phyloP scores from a whole-genome alignment of 2,888 invertebrate genomes.

The Chrysodeixis includens region DNA sequence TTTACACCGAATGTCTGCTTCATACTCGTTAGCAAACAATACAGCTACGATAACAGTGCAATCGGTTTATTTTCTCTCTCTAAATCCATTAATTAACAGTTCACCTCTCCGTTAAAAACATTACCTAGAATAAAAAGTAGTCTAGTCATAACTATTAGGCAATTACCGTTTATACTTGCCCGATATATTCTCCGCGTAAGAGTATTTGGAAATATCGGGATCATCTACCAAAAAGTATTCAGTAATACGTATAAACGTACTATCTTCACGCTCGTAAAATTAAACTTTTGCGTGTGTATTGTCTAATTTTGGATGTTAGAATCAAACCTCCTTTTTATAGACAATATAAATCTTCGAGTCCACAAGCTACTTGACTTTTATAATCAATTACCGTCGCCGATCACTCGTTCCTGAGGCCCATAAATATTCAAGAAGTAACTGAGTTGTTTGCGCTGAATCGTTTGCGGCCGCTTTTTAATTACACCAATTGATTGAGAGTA shows the following conservation, averaged over 20 bases:
- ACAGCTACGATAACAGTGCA: slow-evolving; percentile 44
- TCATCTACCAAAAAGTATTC: background rate
- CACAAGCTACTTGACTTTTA: slow-evolving; percentile 81
- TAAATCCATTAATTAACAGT: slow-evolving; percentile 50
- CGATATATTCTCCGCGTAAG: slow-evolving; percentile 4
- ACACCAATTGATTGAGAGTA: slow-evolving; percentile 71
- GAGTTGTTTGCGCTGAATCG: slow-evolving; percentile 74
- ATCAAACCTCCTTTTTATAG: slow-evolving; percentile 72
- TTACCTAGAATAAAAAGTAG: slow-evolving; percentile 29
- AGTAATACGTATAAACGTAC: background rate
- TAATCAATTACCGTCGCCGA: slow-evolving; percentile 83
- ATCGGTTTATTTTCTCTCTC: slow-evolving; percentile 50
- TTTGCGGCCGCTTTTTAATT: slow-evolving; percentile 77
- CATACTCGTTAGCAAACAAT: slow-evolving; percentile 46
- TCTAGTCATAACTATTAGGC: slow-evolving; percentile 17
- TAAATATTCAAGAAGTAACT: slow-evolving; percentile 79
- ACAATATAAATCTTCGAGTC: slow-evolving; percentile 80
- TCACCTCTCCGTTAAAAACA: slow-evolving; percentile 29
- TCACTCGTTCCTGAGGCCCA: slow-evolving; percentile 74
- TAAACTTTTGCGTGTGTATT: slow-evolving; percentile 30
- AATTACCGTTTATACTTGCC: slow-evolving; percentile 1
- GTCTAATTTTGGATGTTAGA: slow-evolving; percentile 50
- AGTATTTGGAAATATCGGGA: background rate
- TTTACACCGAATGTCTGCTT: slow-evolving; percentile 47
- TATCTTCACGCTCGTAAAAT: slow-evolving; percentile 13